Evolutionary conservation across 2,888 invertebrate species (phyloP).

Genomic region (Callimorpha dominula): DNA sequence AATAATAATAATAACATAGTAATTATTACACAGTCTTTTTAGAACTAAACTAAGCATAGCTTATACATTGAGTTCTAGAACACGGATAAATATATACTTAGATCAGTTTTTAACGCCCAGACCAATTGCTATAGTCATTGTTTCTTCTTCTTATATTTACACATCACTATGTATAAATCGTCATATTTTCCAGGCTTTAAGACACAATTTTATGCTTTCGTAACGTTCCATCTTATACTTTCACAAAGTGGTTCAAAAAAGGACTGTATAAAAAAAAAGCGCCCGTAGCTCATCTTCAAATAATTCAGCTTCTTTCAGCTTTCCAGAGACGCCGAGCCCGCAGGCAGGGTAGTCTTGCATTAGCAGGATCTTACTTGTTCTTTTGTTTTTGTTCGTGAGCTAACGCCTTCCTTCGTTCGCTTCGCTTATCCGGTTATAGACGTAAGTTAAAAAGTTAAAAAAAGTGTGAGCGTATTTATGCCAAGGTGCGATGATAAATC

Average conservation of each 20-base stretch:
- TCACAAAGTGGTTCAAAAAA: not conserved
- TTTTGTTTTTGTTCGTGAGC: not conserved
- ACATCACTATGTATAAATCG: no score
- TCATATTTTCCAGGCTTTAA: not conserved
- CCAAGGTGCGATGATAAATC: not conserved
- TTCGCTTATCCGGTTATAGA: not conserved
- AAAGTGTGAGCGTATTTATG: not conserved
- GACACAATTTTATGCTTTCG: not conserved
- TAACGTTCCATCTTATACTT: not conserved
- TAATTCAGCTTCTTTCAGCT: not conserved
- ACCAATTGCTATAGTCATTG: no score
- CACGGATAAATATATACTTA: no score
- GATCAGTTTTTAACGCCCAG: no score
- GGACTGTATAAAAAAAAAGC: not conserved
- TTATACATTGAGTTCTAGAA: no score
- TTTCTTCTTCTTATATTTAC: no score
- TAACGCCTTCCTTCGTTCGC: not conserved
- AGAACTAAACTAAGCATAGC: no score
- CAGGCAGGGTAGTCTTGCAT: not conserved
- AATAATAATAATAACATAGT: no score
- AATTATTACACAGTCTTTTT: no score
- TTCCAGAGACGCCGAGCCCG: not conserved
- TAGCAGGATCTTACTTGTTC: not conserved
- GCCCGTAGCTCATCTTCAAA: not conserved
- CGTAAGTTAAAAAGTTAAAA: not conserved